A percentile compares a stretch with the other conserved stretches of the same genome.
phyloP scores from a whole-genome alignment of 2,888 invertebrate species.

The Anodontia alba region DNA sequence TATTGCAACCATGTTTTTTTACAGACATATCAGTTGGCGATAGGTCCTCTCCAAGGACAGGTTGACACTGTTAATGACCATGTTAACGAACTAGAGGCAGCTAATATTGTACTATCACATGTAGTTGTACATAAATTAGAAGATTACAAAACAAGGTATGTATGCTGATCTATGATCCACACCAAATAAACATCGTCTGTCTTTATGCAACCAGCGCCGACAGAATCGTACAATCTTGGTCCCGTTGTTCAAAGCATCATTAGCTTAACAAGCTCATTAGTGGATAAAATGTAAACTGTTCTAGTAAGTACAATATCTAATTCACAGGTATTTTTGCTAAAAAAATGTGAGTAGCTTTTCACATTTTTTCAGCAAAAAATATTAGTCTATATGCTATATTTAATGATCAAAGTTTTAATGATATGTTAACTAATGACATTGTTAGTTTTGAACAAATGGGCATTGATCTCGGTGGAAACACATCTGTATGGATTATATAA shows the following conservation, averaged over 20 bases:
- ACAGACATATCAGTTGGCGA: conserved; percentile 91
- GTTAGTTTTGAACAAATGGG: no score
- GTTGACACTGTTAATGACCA: conserved; percentile 92
- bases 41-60: conserved; percentile 89
- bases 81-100: conserved; percentile 90
- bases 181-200: background rate
- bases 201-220: background rate
- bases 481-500: no score
- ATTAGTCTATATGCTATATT: no score
- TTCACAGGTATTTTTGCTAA: no score
- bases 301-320: no score
- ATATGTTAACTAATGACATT: no score
- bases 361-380: no score
- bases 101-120: conserved; percentile 90
- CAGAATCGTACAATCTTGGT: background rate
- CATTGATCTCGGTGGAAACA: background rate
- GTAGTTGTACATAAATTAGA: conserved; percentile 89
- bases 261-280: no score
- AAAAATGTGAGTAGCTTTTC: no score
- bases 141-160: conserved; percentile 90
- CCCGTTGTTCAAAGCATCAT: background rate
- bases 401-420: no score
- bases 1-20: no score
- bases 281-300: no score
- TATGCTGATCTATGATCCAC: background rate